A percentile compares a stretch with the other conserved stretches of the same genome.
These are phyloP conservation scores for Eptesicus fuscus DNA, from an alignment of 2,113 vertebrate species.

Conservation along the genomic window DNA sequence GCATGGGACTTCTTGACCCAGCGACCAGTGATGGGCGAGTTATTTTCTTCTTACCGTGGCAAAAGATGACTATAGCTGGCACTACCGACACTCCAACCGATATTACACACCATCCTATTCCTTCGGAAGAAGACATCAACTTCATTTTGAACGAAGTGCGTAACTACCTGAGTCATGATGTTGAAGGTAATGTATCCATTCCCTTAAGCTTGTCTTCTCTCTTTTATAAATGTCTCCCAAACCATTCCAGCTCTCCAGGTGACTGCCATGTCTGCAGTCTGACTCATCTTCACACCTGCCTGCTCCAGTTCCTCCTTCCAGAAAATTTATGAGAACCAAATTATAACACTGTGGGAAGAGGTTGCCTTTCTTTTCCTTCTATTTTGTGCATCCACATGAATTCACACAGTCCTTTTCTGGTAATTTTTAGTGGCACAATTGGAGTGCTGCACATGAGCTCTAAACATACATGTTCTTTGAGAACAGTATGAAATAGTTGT, in stretches of 20 bases:
- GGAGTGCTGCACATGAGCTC: not conserved
- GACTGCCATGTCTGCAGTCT: not conserved
- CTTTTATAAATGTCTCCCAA: not conserved
- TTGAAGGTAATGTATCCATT: slow-evolving; percentile 86
- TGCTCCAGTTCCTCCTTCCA: not conserved
- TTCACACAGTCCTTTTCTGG: not conserved
- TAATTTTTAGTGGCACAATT: not conserved
- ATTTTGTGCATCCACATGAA: not conserved
- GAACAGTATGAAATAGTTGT: not conserved
- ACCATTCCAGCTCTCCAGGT: not conserved
- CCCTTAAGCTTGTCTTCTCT: not conserved
- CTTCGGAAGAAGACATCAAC: slow-evolving; percentile 91
- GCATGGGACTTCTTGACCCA: slow-evolving; percentile 97
- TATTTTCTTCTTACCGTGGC: slow-evolving; percentile 99
- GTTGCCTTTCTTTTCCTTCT: not conserved
- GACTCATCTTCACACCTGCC: not conserved
- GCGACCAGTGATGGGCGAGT: slow-evolving; percentile 96
- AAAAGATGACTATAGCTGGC: slow-evolving; percentile 98
- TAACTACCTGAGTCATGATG: slow-evolving; percentile 92
- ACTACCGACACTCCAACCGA: slow-evolving; percentile 94
- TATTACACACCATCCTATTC: slow-evolving; percentile 90
- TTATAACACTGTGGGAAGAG: not conserved
- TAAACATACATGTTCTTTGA: not conserved
- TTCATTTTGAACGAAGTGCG: slow-evolving; percentile 94
- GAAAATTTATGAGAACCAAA: not conserved